Conservation (phyloP, 2,113 vertebrate genomes). For the Scomber scombrus region DNA sequence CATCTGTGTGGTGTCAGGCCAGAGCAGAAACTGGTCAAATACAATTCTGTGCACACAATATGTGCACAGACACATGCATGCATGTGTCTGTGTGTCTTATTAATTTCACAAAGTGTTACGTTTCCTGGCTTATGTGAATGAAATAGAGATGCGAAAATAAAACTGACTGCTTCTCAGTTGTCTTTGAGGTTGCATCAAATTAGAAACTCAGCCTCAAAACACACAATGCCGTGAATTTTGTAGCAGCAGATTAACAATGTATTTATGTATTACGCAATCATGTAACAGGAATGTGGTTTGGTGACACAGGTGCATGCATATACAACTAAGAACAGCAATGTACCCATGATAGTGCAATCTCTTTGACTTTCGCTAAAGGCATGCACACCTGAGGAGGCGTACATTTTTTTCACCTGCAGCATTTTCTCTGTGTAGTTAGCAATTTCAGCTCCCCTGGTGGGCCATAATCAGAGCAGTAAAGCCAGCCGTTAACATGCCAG, state of each 20-base stretch:
- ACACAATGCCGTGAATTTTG: not conserved
- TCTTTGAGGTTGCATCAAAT: conserved; percentile 5
- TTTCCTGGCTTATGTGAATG: not conserved
- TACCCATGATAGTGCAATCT: not conserved
- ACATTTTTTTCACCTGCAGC: conserved; percentile 20
- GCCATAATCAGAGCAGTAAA: conserved; percentile 72
- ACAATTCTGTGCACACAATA: conserved; percentile 2
- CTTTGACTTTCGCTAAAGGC: conserved; percentile 21
- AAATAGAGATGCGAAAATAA: conserved; percentile 9
- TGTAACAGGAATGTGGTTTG: not conserved
- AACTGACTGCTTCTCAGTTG: not conserved
- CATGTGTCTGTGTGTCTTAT: not conserved
- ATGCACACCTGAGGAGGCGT: conserved; percentile 15
- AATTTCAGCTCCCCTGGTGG: conserved; percentile 51
- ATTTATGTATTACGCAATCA: conserved; percentile 5
- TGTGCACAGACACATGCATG: too few species aligned
- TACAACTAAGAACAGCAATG: not conserved
- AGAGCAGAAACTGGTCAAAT: conserved; percentile 28
- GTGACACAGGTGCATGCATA: not conserved
- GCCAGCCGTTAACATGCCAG: conserved; percentile 76
- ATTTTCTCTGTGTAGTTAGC: conserved; percentile 55
- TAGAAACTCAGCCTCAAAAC: conserved; percentile 4
- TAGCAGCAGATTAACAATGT: conserved; percentile 10
- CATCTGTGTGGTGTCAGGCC: conserved; percentile 43
- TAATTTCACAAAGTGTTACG: not conserved